Percentiles rank a stretch among this genome's conserved stretches.
Evolutionary conservation across 92 coral and sea anemone species (phyloP).

Genomic region (Blastomussa wellsi): DNA sequence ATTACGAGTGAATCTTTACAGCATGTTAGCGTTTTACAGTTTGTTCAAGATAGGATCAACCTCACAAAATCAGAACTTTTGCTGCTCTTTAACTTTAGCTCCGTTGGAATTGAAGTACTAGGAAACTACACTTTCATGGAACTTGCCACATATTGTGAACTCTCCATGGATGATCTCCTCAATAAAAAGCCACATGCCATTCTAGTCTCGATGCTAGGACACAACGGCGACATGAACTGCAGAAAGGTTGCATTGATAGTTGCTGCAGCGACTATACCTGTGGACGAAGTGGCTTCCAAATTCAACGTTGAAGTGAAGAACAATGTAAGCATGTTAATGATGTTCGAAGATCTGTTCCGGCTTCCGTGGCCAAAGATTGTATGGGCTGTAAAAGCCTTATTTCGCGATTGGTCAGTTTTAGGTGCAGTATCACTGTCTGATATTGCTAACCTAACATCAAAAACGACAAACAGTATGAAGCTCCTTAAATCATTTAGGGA

Average conservation of each 20-base stretch:
- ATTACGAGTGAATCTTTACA: conserved; percentile 21
- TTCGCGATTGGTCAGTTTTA: conserved; percentile 66
- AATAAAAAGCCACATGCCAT: conserved; percentile 33
- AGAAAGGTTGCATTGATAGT: conserved; percentile 57
- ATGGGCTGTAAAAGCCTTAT: conserved; percentile 63
- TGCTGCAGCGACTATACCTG: conserved; percentile 37
- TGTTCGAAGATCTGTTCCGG: conserved; percentile 39
- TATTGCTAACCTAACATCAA: conserved; percentile 28
- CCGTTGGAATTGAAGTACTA: conserved; percentile 47
- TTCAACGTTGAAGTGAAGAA: conserved; percentile 46
- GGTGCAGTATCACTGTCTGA: conserved; percentile 47
- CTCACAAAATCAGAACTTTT: conserved; percentile 48
- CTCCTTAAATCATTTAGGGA: conserved; percentile 26
- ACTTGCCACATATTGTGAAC: conserved; percentile 50
- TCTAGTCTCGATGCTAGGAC: conserved; percentile 52
- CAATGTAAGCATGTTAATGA: conserved; percentile 44
- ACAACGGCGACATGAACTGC: conserved; percentile 47
- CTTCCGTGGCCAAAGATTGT: conserved; percentile 66
- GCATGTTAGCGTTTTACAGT: conserved; percentile 45
- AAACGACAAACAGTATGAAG: conserved; percentile 14
- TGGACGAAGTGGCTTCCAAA: conserved; percentile 46
- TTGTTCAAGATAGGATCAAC: conserved; percentile 40
- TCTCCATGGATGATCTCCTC: conserved; percentile 16
- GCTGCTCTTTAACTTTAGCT: conserved; percentile 40
- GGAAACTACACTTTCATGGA: conserved; percentile 60